Evolutionary conservation across 2,113 vertebrate genomes (phyloP).

Genomic region (Anthoscopus minutus): DNA sequence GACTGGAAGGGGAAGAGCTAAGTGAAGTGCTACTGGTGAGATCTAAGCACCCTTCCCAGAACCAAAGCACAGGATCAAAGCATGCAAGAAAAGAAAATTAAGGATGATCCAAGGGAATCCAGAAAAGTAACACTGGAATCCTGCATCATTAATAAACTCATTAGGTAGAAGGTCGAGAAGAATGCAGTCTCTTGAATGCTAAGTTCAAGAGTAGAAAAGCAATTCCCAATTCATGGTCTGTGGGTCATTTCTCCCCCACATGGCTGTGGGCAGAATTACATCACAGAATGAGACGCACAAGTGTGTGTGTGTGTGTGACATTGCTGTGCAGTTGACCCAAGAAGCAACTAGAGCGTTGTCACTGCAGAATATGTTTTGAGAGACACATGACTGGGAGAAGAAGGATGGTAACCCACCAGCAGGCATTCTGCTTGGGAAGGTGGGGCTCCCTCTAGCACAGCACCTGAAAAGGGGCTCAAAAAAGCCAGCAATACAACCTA

Average conservation of each 20-base stretch:
- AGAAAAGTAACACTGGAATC: background rate
- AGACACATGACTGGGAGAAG: background rate
- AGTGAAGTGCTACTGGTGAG: background rate
- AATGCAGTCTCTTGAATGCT: background rate
- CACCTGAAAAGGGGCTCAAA: background rate
- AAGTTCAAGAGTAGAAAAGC: background rate
- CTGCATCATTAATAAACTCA: background rate
- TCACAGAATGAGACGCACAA: background rate
- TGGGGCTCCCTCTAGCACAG: background rate
- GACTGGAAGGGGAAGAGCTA: background rate
- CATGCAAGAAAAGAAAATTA: background rate
- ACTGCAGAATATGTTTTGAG: background rate
- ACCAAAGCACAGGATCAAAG: background rate
- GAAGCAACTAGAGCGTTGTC: background rate
- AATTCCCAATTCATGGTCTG: background rate
- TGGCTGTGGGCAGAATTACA: background rate
- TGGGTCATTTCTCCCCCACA: background rate
- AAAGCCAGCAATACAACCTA: background rate
- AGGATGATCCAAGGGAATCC: background rate
- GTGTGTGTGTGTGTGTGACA: accelerated
- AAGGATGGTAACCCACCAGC: background rate
- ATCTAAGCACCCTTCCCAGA: background rate
- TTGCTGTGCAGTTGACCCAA: background rate
- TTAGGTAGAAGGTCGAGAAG: background rate
- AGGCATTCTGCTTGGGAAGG: background rate